Evolutionary conservation across 1,140 invertebrate species (phyloP).

Genomic region (Camponotus pennsylvanicus): DNA sequence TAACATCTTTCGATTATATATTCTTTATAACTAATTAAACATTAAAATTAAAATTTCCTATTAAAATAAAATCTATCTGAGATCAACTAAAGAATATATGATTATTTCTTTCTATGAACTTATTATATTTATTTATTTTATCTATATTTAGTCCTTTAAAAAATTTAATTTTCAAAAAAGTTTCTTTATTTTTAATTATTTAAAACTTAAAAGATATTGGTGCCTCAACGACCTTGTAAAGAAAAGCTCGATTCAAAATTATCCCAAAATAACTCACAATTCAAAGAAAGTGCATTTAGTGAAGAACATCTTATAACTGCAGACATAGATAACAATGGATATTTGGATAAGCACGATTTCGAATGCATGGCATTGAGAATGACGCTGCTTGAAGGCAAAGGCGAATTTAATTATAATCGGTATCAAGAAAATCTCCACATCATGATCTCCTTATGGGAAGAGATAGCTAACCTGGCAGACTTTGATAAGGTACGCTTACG

Average conservation of each 20-base stretch:
- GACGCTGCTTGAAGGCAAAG: slow-evolving; percentile 93
- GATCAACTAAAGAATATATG: no score
- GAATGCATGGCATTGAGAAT: slow-evolving; percentile 92
- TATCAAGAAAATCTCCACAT: slow-evolving; percentile 93
- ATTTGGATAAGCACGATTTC: slow-evolving; percentile 93
- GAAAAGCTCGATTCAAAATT: neutral
- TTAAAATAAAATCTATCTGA: neutral
- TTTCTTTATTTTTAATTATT: neutral
- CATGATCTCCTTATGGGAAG: slow-evolving; percentile 94
- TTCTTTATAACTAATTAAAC: no score
- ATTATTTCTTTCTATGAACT: no score
- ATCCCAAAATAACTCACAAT: neutral
- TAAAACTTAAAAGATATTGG: neutral
- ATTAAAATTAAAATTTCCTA: no score
- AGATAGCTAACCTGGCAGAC: slow-evolving; percentile 93
- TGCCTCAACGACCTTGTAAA: neutral
- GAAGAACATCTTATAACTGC: neutral
- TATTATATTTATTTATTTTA: neutral
- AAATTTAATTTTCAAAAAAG: neutral
- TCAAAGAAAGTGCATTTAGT: neutral
- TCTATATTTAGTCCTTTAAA: neutral
- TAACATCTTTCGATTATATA: no score
- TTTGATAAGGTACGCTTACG: slow-evolving; percentile 91
- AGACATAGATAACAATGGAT: slow-evolving; percentile 95
- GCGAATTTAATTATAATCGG: slow-evolving; percentile 90